phyloP scores from a whole-genome alignment of 92 coral and sea anemone genomes.

The Epizoanthus rinbou region DNA sequence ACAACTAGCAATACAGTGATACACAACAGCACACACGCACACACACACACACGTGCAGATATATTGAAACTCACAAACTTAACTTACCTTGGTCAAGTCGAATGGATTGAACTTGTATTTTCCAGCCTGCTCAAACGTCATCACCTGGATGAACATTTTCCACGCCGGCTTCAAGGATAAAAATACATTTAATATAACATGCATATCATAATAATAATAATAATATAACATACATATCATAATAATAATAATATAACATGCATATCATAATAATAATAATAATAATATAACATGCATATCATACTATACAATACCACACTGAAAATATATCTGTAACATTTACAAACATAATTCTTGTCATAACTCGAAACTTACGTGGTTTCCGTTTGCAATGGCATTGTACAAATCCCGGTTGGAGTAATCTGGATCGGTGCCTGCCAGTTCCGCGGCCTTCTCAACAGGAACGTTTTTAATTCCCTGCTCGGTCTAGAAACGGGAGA shows the following conservation, averaged over 20 bases:
- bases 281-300: too few relatives aligned
- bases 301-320: not conserved
- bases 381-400: conserved; percentile 85
- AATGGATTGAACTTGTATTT: conserved; percentile 37
- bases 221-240: too few relatives aligned
- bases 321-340: not conserved
- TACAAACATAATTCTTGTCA: not conserved
- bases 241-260: not conserved
- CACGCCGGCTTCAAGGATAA: conserved; percentile 79
- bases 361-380: conserved; percentile 61
- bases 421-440: conserved; percentile 98
- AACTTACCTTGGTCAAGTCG: conserved; percentile 40
- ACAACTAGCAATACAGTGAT: too few relatives aligned
- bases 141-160: conserved; percentile 50
- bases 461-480: conserved; percentile 84
- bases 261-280: too few relatives aligned
- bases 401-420: conserved; percentile 86
- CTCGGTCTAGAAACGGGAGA: conserved; percentile 70
- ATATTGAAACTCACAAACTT: not conserved
- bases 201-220: not conserved
- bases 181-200: not conserved
- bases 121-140: conserved; percentile 32
- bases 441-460: conserved; percentile 61
- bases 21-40: not conserved
- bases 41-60: not conserved